Evolutionary conservation across 2,888 invertebrate genomes (phyloP).

Genomic region (Drosophila longiperda): DNA sequence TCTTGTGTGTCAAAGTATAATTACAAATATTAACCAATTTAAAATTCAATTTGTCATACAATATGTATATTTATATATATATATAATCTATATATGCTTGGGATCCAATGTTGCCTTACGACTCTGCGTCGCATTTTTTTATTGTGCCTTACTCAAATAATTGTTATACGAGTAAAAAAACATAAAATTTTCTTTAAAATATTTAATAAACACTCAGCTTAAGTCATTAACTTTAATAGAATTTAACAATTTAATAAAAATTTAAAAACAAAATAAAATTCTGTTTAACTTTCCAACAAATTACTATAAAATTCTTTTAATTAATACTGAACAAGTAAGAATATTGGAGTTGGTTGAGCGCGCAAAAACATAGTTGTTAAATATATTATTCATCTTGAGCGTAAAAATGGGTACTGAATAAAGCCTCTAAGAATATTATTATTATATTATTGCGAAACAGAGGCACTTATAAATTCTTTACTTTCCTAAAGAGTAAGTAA

Average conservation of each 20-base stretch:
- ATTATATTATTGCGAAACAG: background rate
- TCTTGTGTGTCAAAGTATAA: conserved; percentile 40
- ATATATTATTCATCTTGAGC: background rate
- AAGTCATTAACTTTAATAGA: conserved; percentile 79
- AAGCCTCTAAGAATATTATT: background rate
- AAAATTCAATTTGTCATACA: conserved; percentile 21
- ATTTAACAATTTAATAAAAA: conserved; percentile 66
- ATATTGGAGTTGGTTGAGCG: background rate
- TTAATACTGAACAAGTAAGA: background rate
- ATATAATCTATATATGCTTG: conserved; percentile 20
- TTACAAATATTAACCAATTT: conserved; percentile 26
- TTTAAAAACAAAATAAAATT: conserved; percentile 18
- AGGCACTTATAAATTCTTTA: no score
- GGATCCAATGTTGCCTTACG: conserved; percentile 48
- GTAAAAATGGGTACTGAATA: background rate
- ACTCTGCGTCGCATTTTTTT: conserved; percentile 21
- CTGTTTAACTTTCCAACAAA: conserved; percentile 12
- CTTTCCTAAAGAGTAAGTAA: no score
- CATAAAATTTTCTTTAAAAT: conserved; percentile 32
- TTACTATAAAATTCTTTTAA: background rate
- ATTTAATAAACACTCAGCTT: conserved; percentile 52
- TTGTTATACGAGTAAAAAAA: conserved; percentile 1
- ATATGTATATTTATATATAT: conserved; percentile 1
- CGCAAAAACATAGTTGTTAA: background rate
- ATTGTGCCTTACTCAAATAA: conserved; percentile 18